Evolutionary conservation across 2,113 vertebrate species (phyloP).

Genomic region (Channa maculata): DNA sequence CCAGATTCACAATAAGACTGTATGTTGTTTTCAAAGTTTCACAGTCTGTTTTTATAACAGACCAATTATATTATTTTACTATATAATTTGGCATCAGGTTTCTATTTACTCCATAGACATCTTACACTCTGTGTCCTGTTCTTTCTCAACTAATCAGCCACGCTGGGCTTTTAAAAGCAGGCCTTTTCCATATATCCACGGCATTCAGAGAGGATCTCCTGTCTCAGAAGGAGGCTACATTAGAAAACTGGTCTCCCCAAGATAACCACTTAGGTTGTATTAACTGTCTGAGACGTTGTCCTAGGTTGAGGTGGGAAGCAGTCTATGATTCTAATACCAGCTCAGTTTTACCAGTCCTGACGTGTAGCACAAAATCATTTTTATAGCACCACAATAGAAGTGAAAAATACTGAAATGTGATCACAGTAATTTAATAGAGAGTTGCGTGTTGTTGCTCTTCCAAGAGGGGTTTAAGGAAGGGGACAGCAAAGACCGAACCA

Average conservation of each 20-base stretch:
- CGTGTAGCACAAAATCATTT: too few species aligned
- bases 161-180: constrained; percentile 11
- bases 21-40: neutral
- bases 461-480: too few species aligned
- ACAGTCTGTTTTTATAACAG: neutral
- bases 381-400: neutral
- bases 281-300: constrained; percentile 7
- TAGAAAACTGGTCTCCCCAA: constrained; percentile 31
- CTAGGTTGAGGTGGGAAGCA: neutral
- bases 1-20: constrained; percentile 16
- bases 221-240: constrained; percentile 22
- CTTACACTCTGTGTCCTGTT: neutral
- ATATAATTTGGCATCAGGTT: neutral
- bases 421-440: neutral
- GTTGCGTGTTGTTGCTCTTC: neutral
- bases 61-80: neutral
- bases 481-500: too few species aligned
- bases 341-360: neutral
- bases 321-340: too few species aligned
- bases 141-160: too few species aligned
- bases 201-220: constrained; percentile 16
- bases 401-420: neutral
- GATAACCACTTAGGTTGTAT: constrained; percentile 16
- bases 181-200: constrained; percentile 38
- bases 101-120: neutral